These are phyloP conservation scores for Nyctereutes procyonoides DNA, from an alignment of 2,113 vertebrate species.

Conservation along the genomic window DNA sequence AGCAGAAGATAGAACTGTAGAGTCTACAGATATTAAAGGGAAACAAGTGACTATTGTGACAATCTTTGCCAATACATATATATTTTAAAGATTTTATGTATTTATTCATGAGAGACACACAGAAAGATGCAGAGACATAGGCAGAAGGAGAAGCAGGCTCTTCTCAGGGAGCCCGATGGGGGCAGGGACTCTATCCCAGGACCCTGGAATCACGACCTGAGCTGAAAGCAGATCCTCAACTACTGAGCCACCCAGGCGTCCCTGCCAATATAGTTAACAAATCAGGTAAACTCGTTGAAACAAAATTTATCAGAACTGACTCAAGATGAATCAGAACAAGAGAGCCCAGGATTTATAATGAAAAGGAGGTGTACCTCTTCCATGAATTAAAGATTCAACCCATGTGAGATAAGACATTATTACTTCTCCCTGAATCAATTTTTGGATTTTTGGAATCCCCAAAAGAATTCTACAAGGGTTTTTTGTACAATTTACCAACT, in stretches of 20 bases:
- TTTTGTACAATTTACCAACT: background rate
- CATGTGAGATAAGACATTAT: rapidly evolving
- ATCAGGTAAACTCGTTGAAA: background rate
- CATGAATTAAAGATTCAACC: rapidly evolving
- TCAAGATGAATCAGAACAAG: background rate
- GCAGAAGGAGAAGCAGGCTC: too few relatives aligned
- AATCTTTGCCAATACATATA: background rate
- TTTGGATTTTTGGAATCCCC: background rate
- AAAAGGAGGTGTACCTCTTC: rapidly evolving
- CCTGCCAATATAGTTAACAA: too few relatives aligned
- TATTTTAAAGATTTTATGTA: too few relatives aligned
- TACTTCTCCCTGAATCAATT: background rate
- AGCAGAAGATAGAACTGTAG: background rate
- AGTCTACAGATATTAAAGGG: background rate
- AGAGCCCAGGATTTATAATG: background rate
- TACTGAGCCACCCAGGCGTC: too few relatives aligned
- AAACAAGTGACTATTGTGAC: rapidly evolving
- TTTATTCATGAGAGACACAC: too few relatives aligned
- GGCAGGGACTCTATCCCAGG: too few relatives aligned
- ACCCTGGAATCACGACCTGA: too few relatives aligned
- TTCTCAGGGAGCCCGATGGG: too few relatives aligned
- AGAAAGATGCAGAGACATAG: too few relatives aligned
- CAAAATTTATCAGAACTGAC: background rate
- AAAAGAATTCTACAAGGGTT: background rate
- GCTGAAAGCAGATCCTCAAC: too few relatives aligned